These are phyloP conservation scores for Sinhomidia bicolor DNA, from an alignment of 2,888 invertebrate species.

Conservation along the genomic window DNA sequence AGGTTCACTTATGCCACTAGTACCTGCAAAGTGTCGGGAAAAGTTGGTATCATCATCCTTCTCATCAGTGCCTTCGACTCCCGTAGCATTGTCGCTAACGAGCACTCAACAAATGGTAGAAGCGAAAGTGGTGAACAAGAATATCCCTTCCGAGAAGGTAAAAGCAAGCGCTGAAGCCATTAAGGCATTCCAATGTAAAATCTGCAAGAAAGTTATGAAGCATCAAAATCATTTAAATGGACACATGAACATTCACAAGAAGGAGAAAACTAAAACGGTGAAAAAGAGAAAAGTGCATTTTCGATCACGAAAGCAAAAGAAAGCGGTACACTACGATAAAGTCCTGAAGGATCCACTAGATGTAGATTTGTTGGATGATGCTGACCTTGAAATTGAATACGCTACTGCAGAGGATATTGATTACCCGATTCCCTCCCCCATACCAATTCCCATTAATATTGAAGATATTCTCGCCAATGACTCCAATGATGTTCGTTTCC, in stretches of 20 bases:
- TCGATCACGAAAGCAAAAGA: not conserved
- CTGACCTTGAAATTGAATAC: slow-evolving; percentile 15
- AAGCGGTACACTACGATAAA: not conserved
- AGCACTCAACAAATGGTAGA: too few species aligned
- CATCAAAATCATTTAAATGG: not conserved
- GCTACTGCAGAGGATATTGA: not conserved
- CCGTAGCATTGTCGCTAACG: too few species aligned
- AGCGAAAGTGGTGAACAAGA: too few species aligned
- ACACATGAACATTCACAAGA: not conserved
- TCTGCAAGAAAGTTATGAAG: not conserved
- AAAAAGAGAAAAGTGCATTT: not conserved
- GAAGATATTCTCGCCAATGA: not conserved
- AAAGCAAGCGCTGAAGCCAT: too few species aligned
- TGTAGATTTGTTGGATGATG: not conserved
- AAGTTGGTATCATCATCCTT: too few species aligned
- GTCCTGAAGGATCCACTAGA: not conserved
- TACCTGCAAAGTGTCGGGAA: too few species aligned
- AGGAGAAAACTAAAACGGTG: not conserved
- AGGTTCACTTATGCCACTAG: too few species aligned
- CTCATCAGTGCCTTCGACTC: too few species aligned
- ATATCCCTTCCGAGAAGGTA: too few species aligned
- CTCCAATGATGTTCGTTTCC: not conserved
- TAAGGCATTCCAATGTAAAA: not conserved
- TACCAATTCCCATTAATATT: not conserved
- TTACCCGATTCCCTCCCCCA: too few species aligned